These are phyloP conservation scores for Pitta sordida DNA, from an alignment of 2,113 vertebrate genomes.

Conservation along the genomic window DNA sequence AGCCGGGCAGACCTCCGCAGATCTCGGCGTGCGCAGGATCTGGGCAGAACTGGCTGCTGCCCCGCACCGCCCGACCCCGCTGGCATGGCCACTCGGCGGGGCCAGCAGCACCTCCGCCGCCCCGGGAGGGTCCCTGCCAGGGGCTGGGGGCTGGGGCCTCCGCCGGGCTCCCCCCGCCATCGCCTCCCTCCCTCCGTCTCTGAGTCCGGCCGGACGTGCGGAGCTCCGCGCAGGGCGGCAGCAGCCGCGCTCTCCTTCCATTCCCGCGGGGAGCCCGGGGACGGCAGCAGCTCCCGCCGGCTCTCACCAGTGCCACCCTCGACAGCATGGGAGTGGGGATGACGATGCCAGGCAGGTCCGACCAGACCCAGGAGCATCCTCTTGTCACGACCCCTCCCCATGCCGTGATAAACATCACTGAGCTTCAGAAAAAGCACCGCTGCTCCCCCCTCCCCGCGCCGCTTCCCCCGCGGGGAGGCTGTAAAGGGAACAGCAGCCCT, in stretches of 20 bases:
- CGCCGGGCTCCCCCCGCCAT: background rate
- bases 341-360: background rate
- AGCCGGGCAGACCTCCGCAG: background rate
- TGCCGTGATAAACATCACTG: background rate
- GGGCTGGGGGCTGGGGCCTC: background rate
- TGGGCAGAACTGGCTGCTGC: background rate
- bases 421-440: background rate
- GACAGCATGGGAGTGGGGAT: background rate
- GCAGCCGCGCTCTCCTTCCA: background rate
- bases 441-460: background rate
- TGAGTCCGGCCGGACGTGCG: background rate
- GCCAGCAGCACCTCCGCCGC: background rate
- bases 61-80: background rate
- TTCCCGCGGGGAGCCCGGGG: background rate
- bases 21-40: background rate
- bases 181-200: background rate
- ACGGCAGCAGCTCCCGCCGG: background rate
- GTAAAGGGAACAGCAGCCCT: background rate
- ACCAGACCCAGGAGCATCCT: background rate
- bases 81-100: background rate
- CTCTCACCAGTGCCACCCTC: background rate
- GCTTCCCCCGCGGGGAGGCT: background rate
- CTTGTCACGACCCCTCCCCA: background rate
- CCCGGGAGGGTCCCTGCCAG: background rate
- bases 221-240: background rate